Evolutionary conservation across 2,797 vertebrate species (phyloP).

Genomic region (Tragopan temminckii): DNA sequence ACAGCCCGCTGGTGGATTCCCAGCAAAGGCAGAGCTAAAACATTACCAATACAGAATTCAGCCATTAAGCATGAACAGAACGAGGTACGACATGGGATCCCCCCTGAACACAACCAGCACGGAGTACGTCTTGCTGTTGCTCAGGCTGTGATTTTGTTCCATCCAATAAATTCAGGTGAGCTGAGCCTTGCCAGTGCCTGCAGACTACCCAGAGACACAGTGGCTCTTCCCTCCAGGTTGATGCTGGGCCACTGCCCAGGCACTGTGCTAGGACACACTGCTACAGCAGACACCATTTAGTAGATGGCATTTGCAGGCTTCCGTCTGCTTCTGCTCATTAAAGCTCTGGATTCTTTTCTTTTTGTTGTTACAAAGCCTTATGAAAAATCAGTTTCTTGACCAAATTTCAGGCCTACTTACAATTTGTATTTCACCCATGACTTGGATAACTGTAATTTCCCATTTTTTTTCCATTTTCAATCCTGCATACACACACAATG

Average conservation of each 20-base stretch:
- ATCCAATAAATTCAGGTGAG: background rate
- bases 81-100: accelerated
- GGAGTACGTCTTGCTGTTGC: accelerated
- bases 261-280: background rate
- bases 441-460: background rate
- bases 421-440: background rate
- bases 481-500: background rate
- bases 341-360: background rate
- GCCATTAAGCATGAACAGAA: accelerated
- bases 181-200: background rate
- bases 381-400: background rate
- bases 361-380: background rate
- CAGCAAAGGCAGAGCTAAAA: accelerated
- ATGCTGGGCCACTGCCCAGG: background rate
- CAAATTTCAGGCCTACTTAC: background rate
- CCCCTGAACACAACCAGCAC: background rate
- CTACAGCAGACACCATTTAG: background rate
- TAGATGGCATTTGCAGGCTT: background rate
- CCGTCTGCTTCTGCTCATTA: background rate
- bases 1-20: accelerated
- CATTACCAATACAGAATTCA: accelerated
- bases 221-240: background rate
- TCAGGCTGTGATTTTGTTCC: background rate
- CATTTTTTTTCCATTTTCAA: background rate
- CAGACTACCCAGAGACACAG: background rate